A percentile compares a stretch with the other conserved stretches of the same genome.
Conservation (phyloP, 92 coral and sea anemone species). For the Diadumene lineata region DNA sequence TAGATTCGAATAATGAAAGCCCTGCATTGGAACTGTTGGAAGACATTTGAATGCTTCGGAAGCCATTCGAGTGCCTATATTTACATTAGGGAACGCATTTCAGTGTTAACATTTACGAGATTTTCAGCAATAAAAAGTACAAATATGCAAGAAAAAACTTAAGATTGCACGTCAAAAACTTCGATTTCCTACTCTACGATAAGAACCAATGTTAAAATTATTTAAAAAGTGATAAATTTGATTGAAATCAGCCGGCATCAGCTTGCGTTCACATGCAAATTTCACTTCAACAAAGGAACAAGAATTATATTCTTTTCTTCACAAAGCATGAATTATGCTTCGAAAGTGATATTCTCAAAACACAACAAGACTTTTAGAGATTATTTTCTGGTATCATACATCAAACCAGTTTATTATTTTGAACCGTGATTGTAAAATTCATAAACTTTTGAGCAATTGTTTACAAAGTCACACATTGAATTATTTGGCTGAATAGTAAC, state of each 20-base stretch:
- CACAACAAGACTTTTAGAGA: not conserved
- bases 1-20: too few species aligned
- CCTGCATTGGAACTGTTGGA: not conserved
- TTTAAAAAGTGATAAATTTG: not conserved
- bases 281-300: not conserved
- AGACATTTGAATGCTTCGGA: not conserved
- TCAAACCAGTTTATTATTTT: not conserved
- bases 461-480: too few species aligned
- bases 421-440: not conserved
- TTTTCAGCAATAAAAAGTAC: not conserved
- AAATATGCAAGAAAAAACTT: not conserved
- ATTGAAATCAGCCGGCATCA: not conserved
- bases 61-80: constrained; percentile 7
- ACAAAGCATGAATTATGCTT: not conserved
- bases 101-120: not conserved
- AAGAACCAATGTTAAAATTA: not conserved
- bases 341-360: not conserved
- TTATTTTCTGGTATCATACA: not conserved
- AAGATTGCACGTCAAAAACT: not conserved
- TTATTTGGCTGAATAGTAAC: too few species aligned
- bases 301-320: not conserved
- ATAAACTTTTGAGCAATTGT: not conserved
- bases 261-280: not conserved
- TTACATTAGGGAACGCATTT: constrained; percentile 11
- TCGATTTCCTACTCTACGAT: not conserved